Conservation (phyloP, 2,797 vertebrate genomes). For the Mus minutoides region DNA sequence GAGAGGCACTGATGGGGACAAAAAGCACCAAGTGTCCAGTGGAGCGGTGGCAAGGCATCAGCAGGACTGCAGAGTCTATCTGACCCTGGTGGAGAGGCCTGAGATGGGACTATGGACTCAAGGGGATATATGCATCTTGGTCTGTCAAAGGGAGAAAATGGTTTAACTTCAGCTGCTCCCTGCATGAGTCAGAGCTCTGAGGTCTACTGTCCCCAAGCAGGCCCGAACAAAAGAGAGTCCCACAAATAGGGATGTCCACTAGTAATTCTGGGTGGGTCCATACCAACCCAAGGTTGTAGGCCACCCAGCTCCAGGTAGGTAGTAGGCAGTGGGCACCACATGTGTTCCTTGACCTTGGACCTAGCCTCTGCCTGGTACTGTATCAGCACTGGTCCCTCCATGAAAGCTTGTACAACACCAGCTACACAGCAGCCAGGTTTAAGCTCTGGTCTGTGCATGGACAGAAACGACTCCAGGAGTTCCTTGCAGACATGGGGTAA, state of each 20-base stretch:
- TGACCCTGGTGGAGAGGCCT: background rate
- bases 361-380: constrained; percentile 93
- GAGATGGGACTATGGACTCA: background rate
- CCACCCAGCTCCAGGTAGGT: background rate
- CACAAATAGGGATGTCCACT: background rate
- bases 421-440: constrained; percentile 94
- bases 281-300: too few species aligned
- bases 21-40: background rate
- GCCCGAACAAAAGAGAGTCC: background rate
- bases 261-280: background rate
- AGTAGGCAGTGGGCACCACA: background rate
- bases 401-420: constrained; percentile 97
- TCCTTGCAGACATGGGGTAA: constrained; percentile 98
- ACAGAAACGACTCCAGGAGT: constrained; percentile 97
- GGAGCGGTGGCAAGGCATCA: background rate
- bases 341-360: constrained; percentile 32
- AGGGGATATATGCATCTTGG: background rate
- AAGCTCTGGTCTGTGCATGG: constrained; percentile 98
- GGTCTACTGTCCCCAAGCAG: background rate
- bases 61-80: background rate
- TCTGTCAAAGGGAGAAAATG: background rate
- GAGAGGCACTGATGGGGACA: background rate
- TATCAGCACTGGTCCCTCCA: constrained; percentile 99
- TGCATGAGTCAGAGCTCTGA: background rate
- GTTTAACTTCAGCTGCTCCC: background rate